Evolutionary conservation across 2,797 vertebrate genomes (phyloP).

Genomic region (Lithobates sylvaticus): DNA sequence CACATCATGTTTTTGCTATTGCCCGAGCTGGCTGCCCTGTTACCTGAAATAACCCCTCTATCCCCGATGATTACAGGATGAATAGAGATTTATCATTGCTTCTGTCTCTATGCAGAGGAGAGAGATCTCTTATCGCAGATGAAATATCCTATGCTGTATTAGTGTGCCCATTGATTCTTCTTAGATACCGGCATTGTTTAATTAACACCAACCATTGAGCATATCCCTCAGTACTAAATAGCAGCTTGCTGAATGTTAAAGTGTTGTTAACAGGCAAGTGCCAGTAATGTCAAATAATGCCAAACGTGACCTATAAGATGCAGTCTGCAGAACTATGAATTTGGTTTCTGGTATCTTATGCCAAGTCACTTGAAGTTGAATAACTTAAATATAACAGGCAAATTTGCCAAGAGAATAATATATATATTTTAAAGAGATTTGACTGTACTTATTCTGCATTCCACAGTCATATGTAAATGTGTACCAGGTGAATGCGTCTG

Average conservation of each 20-base stretch:
- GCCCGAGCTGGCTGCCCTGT: slow-evolving; percentile 33
- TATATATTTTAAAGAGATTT: no score
- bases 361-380: not conserved
- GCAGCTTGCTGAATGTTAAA: not conserved
- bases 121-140: slow-evolving; percentile 9
- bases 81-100: slow-evolving; percentile 41
- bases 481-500: no score
- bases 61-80: slow-evolving; percentile 49
- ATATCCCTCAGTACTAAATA: not conserved
- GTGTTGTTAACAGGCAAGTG: not conserved
- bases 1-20: not conserved
- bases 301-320: not conserved
- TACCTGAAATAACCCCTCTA: slow-evolving; percentile 58
- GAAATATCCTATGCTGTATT: no score
- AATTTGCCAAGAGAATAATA: no score
- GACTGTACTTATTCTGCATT: no score
- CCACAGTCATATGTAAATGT: no score
- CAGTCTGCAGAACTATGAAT: no score
- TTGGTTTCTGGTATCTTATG: not conserved
- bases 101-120: slow-evolving; percentile 3
- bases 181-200: not conserved
- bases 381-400: no score
- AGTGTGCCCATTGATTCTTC: slow-evolving; percentile 11
- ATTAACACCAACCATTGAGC: not conserved
- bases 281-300: not conserved